Conservation (phyloP, 2,888 invertebrate genomes). For the Archaeoteleia sp. region DNA sequence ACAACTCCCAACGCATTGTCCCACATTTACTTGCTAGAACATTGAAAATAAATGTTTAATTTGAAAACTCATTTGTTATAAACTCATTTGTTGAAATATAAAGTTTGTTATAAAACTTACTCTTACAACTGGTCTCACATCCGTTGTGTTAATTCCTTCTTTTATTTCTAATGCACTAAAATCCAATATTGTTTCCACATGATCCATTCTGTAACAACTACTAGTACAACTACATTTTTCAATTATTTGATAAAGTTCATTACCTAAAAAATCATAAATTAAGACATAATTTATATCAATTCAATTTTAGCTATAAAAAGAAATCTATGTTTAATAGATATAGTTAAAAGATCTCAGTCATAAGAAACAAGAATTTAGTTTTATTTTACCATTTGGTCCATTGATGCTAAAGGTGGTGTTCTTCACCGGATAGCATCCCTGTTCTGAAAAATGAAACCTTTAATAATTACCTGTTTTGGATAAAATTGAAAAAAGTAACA, state of each 20-base stretch:
- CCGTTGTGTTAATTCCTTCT: conserved; percentile 66
- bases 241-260: conserved; percentile 72
- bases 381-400: conserved; percentile 72
- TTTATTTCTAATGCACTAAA: conserved; percentile 70
- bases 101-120: too few species aligned
- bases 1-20: conserved; percentile 73
- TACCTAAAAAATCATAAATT: conserved; percentile 60
- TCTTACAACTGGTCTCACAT: conserved; percentile 66
- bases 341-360: too few species aligned
- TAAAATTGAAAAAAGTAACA: not conserved
- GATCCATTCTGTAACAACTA: conserved; percentile 73
- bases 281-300: conserved; percentile 38
- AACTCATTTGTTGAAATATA: too few species aligned
- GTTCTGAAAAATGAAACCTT: conserved; percentile 54
- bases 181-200: conserved; percentile 74
- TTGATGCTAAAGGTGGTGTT: conserved; percentile 71
- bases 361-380: too few species aligned
- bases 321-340: too few species aligned
- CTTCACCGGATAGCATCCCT: conserved; percentile 69
- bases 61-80: too few species aligned
- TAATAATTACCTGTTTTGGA: conserved; percentile 1
- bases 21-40: conserved; percentile 57
- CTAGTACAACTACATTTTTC: conserved; percentile 74
- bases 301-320: too few species aligned
- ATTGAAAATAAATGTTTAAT: not conserved